phyloP scores from a whole-genome alignment of 2,888 invertebrate genomes.

The Emesis russula region DNA sequence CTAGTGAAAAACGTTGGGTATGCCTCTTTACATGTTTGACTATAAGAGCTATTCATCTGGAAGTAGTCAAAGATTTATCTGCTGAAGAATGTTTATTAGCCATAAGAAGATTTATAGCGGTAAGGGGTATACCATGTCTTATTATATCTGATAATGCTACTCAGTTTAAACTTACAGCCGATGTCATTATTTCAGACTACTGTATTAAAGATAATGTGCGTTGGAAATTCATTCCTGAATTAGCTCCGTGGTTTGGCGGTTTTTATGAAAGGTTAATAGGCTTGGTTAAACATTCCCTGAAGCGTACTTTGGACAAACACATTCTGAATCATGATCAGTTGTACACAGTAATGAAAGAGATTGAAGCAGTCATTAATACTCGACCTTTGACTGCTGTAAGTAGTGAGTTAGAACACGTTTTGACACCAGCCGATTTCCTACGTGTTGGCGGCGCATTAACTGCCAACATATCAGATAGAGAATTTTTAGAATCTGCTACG shows the following conservation, averaged over 20 bases:
- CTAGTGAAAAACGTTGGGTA: slow-evolving; percentile 71
- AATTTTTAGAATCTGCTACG: slow-evolving; percentile 26
- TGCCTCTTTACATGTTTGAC: slow-evolving; percentile 77
- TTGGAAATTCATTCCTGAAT: slow-evolving; percentile 56
- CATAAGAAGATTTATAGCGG: slow-evolving; percentile 64
- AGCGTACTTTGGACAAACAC: slow-evolving; percentile 52
- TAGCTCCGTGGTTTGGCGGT: slow-evolving; percentile 66
- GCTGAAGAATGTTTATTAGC: slow-evolving; percentile 81
- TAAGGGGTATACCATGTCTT: slow-evolving; percentile 51
- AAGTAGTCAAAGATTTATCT: slow-evolving; percentile 80
- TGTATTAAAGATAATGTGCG: slow-evolving; percentile 45
- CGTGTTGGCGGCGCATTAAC: background rate
- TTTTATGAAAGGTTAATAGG: slow-evolving; percentile 60
- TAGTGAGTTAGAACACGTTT: slow-evolving; percentile 44
- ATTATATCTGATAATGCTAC: slow-evolving; percentile 77
- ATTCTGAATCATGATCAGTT: slow-evolving; percentile 50
- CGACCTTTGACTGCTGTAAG: slow-evolving; percentile 47
- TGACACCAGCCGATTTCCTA: slow-evolving; percentile 46
- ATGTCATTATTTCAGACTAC: slow-evolving; percentile 31
- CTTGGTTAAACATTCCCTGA: slow-evolving; percentile 54
- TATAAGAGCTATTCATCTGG: slow-evolving; percentile 82
- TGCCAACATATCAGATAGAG: background rate
- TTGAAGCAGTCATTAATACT: slow-evolving; percentile 56
- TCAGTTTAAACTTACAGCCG: slow-evolving; percentile 75
- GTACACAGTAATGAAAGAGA: slow-evolving; percentile 58